Evolutionary conservation across 2,888 invertebrate species (phyloP).

Genomic region (Archips crataeganus): DNA sequence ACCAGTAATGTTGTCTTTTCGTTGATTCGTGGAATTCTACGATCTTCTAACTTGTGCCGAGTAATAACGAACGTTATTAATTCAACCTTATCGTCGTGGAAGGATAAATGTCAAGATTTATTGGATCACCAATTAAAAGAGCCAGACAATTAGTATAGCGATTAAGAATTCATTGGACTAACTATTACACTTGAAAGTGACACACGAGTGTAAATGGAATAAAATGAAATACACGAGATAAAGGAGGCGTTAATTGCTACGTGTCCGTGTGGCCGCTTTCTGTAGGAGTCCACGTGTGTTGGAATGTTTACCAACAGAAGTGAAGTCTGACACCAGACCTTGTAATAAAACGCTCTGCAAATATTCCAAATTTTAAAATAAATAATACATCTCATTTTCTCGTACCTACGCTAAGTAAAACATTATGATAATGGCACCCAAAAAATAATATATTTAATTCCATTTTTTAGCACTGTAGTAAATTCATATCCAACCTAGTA

Average conservation of each 20-base stretch:
- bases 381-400: neutral
- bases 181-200: conserved; percentile 58
- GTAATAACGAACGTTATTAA: conserved; percentile 12
- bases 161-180: conserved; percentile 67
- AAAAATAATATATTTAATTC: neutral
- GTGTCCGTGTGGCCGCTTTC: conserved; percentile 31
- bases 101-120: conserved; percentile 42
- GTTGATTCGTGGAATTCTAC: conserved; percentile 24
- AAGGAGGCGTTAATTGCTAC: conserved; percentile 64
- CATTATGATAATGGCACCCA: neutral
- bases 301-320: conserved; percentile 46
- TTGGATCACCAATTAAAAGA: conserved; percentile 41
- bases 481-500: too few species aligned
- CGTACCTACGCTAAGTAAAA: neutral
- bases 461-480: too few species aligned
- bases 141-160: conserved; percentile 59
- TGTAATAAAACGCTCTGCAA: conserved; percentile 5
- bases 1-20: neutral
- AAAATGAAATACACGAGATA: conserved; percentile 57
- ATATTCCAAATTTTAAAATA: neutral
- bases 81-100: conserved; percentile 25
- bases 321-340: conserved; percentile 9
- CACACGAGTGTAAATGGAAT: conserved; percentile 60
- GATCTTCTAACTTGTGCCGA: conserved; percentile 1
- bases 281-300: conserved; percentile 51